A percentile compares a stretch with the other conserved stretches of the same genome.
Conservation (phyloP, 2,797 vertebrate genomes). For the Pseudopleuronectes americanus region DNA sequence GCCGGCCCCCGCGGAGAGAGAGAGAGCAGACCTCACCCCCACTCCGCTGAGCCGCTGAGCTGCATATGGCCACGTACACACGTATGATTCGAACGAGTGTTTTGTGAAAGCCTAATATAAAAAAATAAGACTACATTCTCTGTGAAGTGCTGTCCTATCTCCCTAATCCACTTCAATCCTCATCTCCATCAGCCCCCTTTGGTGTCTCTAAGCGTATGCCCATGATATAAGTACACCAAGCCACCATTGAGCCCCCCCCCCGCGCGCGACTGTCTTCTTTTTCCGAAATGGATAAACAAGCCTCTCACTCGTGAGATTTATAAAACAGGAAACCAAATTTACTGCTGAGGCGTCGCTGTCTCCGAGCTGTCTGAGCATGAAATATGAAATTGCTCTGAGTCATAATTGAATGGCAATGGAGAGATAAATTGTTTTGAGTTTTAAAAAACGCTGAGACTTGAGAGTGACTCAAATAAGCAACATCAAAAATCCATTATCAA, state of each 20-base stretch:
- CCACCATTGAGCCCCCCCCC: slow-evolving; percentile 31
- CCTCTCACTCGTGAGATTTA: slow-evolving; percentile 44
- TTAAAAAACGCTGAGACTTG: slow-evolving; percentile 15
- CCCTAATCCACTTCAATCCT: slow-evolving; percentile 72
- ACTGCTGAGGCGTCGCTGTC: slow-evolving; percentile 23
- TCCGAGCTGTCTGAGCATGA: slow-evolving; percentile 41
- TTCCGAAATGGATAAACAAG: slow-evolving; percentile 60
- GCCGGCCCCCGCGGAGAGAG: slow-evolving; percentile 20
- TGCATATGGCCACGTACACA: slow-evolving; percentile 35
- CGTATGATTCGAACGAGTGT: slow-evolving; percentile 40
- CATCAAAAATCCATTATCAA: slow-evolving; percentile 42
- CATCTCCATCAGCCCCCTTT: slow-evolving; percentile 57
- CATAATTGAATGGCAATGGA: slow-evolving; percentile 50
- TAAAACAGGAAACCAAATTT: slow-evolving; percentile 52
- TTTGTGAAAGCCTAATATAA: slow-evolving; percentile 52
- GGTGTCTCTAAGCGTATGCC: slow-evolving; percentile 45
- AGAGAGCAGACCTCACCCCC: slow-evolving; percentile 14
- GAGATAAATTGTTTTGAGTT: slow-evolving; percentile 52
- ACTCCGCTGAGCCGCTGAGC: slow-evolving; percentile 28
- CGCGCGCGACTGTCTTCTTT: slow-evolving; percentile 21
- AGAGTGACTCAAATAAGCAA: slow-evolving; percentile 48
- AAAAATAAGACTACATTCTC: slow-evolving; percentile 59
- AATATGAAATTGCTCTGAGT: slow-evolving; percentile 55
- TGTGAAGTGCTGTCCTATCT: slow-evolving; percentile 43
- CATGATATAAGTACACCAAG: slow-evolving; percentile 52